Conservation (phyloP, 2,113 vertebrate genomes). For the Poeciliopsis prolifica region DNA sequence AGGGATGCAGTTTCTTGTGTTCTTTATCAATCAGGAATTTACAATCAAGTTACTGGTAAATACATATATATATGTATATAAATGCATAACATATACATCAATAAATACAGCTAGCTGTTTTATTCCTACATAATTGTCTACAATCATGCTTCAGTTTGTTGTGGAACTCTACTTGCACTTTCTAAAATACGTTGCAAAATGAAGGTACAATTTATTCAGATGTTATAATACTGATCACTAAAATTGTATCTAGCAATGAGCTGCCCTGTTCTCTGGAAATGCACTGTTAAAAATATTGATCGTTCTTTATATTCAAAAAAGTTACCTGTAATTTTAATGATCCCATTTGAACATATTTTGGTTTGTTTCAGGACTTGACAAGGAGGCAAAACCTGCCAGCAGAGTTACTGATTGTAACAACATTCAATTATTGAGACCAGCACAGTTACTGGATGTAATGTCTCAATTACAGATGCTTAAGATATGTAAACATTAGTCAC, state of each 20-base stretch:
- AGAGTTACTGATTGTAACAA: neutral
- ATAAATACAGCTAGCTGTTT: constrained; percentile 60
- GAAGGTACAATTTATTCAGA: neutral
- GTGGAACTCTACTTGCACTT: constrained; percentile 42
- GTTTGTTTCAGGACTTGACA: neutral
- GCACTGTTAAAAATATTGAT: neutral
- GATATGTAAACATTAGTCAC: constrained; percentile 3
- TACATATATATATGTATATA: neutral
- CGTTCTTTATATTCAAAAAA: neutral
- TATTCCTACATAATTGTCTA: constrained; percentile 31
- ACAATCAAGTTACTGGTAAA: constrained; percentile 23
- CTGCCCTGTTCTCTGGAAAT: neutral
- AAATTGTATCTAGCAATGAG: neutral
- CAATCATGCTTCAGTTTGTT: constrained; percentile 53
- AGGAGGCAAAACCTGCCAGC: too few relatives aligned
- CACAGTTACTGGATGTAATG: neutral
- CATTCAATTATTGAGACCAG: too few relatives aligned
- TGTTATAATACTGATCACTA: neutral
- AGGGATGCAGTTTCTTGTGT: neutral
- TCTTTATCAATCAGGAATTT: constrained; percentile 15
- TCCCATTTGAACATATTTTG: neutral
- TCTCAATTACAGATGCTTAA: constrained; percentile 6
- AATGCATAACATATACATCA: constrained; percentile 31
- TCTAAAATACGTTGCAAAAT: neutral
- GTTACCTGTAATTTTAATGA: neutral